Percentiles rank a stretch among this genome's conserved stretches.
These are phyloP conservation scores for Penaeus vannamei DNA, from an alignment of 1,140 invertebrate species.

Conservation along the genomic window DNA sequence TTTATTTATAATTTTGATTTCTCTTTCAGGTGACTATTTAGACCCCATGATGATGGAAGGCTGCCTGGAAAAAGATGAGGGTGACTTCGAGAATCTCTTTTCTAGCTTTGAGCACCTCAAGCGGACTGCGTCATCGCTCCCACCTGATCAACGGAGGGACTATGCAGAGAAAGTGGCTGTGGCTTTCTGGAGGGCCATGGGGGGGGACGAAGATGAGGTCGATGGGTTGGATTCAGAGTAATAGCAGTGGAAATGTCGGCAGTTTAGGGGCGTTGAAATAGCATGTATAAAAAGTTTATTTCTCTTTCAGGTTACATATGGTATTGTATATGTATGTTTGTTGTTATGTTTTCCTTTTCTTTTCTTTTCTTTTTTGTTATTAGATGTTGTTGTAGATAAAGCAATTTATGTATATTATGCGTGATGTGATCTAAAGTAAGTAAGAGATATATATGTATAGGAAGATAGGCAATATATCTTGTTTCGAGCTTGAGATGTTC, in stretches of 20 bases:
- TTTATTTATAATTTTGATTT: not conserved
- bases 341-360: too few species aligned
- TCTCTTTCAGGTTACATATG: not conserved
- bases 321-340: too few species aligned
- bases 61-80: conserved; percentile 66
- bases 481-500: too few species aligned
- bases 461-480: too few species aligned
- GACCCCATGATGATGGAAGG: conserved; percentile 46
- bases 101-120: conserved; percentile 79
- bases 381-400: too few species aligned
- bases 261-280: not conserved
- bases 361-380: too few species aligned
- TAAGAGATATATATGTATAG: too few species aligned
- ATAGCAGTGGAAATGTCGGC: not conserved
- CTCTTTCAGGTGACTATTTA: not conserved
- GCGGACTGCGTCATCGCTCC: conserved; percentile 79
- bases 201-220: conserved; percentile 82
- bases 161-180: conserved; percentile 85
- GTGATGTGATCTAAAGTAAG: too few species aligned
- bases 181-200: conserved; percentile 85
- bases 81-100: conserved; percentile 79
- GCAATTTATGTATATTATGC: too few species aligned
- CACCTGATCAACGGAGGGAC: conserved; percentile 78
- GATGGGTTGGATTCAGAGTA: conserved; percentile 68
- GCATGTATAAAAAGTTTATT: not conserved